Evolutionary conservation across 2,888 invertebrate species (phyloP).

Genomic region (Byasa hedistus): DNA sequence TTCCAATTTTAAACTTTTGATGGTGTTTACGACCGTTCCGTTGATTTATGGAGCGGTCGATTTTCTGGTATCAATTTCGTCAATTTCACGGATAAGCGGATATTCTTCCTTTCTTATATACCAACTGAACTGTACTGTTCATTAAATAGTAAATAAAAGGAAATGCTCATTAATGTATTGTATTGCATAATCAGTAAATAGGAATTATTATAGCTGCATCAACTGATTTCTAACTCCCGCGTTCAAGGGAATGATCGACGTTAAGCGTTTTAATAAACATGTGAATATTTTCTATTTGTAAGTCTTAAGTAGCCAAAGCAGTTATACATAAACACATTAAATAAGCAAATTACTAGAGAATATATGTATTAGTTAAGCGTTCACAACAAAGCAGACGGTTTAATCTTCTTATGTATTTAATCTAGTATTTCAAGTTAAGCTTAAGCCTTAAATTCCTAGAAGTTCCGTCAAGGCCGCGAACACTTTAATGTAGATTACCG

Average conservation of each 20-base stretch:
- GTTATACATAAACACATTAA: neutral
- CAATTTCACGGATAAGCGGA: conserved; percentile 35
- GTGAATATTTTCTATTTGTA: too few relatives aligned
- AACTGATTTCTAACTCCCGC: too few relatives aligned
- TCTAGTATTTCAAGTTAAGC: conserved; percentile 26
- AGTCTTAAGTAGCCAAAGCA: too few relatives aligned
- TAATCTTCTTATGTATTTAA: conserved; percentile 30
- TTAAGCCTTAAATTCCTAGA: conserved; percentile 23
- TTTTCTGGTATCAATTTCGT: conserved; percentile 46
- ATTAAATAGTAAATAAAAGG: conserved; percentile 27
- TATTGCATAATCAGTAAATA: too few relatives aligned
- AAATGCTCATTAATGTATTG: neutral
- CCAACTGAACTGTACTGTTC: conserved; percentile 22
- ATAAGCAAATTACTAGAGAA: neutral
- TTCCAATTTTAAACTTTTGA: conserved; percentile 75
- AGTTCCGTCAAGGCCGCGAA: conserved; percentile 23
- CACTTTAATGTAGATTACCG: conserved; percentile 11
- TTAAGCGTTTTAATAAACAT: too few relatives aligned
- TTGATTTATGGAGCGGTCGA: conserved; percentile 57
- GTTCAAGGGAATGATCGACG: too few relatives aligned
- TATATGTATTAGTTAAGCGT: neutral
- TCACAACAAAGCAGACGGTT: conserved; percentile 16
- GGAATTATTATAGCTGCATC: too few relatives aligned
- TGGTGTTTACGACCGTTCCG: conserved; percentile 59
- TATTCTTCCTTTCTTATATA: conserved; percentile 32